A percentile compares a stretch with the other conserved stretches of the same genome.
phyloP scores from a whole-genome alignment of 2,888 invertebrate species.

The Deilephila elpenor region DNA sequence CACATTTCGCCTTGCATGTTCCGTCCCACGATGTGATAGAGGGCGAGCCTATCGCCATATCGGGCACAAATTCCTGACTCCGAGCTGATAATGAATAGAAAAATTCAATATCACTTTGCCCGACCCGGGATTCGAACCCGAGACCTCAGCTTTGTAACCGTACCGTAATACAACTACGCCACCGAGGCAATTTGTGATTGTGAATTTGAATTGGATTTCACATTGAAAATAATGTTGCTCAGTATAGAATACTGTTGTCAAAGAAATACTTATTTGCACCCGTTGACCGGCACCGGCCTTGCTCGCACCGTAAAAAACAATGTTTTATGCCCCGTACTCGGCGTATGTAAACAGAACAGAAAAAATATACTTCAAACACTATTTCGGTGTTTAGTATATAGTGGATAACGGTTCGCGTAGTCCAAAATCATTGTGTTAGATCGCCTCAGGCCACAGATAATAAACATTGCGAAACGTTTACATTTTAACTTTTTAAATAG shows the following conservation, averaged over 20 bases:
- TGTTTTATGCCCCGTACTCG: slow-evolving; percentile 25
- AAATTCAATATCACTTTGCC: no score
- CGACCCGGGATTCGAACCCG: no score
- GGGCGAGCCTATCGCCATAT: no score
- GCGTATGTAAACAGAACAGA: slow-evolving; percentile 19
- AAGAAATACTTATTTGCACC: neutral
- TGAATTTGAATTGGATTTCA: no score
- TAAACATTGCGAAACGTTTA: neutral
- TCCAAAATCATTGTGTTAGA: slow-evolving; percentile 16
- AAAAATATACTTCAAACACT: slow-evolving; percentile 26
- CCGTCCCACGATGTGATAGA: no score
- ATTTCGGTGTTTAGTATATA: slow-evolving; percentile 28
- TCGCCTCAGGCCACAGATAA: neutral
- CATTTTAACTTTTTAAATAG: no score
- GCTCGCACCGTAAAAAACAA: slow-evolving; percentile 1
- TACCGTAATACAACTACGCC: no score
- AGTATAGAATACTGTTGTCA: neutral
- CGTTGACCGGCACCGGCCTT: slow-evolving; percentile 14
- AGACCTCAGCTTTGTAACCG: no score
- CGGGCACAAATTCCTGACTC: no score
- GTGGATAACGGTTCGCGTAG: neutral
- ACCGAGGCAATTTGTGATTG: no score
- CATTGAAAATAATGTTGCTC: neutral
- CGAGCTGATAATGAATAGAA: no score
- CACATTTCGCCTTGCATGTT: no score